Conservation (phyloP, 2,797 vertebrate species). For the Hapalemur alaotrensis region DNA sequence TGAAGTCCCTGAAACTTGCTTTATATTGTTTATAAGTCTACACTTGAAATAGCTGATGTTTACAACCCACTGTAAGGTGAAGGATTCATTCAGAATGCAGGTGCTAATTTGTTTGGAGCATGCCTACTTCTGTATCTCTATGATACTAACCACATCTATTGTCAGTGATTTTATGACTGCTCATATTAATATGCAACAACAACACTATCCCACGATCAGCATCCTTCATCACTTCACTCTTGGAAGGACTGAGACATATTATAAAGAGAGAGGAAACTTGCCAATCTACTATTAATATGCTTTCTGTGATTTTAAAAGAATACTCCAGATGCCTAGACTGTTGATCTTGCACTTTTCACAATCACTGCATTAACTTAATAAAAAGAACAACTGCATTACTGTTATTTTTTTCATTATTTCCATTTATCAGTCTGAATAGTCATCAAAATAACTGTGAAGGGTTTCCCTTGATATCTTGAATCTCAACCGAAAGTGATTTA, state of each 20-base stretch:
- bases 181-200: background rate
- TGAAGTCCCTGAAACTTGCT: background rate
- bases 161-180: background rate
- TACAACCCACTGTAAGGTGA: background rate
- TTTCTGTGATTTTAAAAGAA: background rate
- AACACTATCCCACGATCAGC: background rate
- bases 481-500: constrained; percentile 73
- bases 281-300: background rate
- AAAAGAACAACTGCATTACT: constrained; percentile 67
- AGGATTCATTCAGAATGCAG: background rate
- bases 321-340: constrained; percentile 51
- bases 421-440: constrained; percentile 77
- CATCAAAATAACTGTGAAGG: constrained; percentile 79
- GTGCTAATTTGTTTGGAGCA: background rate
- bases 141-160: background rate
- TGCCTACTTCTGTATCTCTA: background rate
- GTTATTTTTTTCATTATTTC: constrained; percentile 73
- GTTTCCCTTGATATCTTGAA: constrained; percentile 75
- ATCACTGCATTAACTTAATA: constrained; percentile 65
- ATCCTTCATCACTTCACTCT: background rate
- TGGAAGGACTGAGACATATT: background rate
- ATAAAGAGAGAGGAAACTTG: background rate
- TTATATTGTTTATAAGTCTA: background rate
- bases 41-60: background rate
- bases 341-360: constrained; percentile 65